These are phyloP conservation scores for Pachydiplax longipennis DNA, from an alignment of 2,888 invertebrate genomes.

Conservation along the genomic window DNA sequence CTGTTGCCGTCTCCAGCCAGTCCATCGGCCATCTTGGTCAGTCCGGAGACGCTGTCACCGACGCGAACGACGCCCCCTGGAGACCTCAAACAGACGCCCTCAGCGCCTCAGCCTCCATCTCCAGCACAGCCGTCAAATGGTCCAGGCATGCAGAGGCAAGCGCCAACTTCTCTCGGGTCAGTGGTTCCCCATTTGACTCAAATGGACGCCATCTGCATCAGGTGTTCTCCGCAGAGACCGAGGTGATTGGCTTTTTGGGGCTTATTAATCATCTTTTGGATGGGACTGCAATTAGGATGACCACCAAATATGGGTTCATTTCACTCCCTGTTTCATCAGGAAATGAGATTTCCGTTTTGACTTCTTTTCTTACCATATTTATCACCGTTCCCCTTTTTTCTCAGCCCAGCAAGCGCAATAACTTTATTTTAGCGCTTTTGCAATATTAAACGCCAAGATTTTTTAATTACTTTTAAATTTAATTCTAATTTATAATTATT, in stretches of 20 bases:
- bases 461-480: no score
- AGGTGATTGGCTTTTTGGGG: conserved; percentile 17
- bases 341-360: no score
- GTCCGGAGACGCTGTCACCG: conserved; percentile 73
- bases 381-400: no score
- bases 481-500: no score
- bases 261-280: not conserved
- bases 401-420: no score
- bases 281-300: not conserved
- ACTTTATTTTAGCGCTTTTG: no score
- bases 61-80: conserved; percentile 70
- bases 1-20: conserved; percentile 79
- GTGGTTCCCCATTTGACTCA: not conserved
- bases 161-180: conserved; percentile 16
- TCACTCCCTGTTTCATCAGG: no score
- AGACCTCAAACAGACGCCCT: not conserved
- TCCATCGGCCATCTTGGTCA: conserved; percentile 76
- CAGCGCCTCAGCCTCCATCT: not conserved
- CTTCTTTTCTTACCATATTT: no score
- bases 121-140: not conserved
- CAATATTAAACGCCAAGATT: no score
- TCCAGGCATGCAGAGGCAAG: conserved; percentile 2
- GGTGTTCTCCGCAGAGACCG: not conserved
- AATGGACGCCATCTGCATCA: not conserved
- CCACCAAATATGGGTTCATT: no score